Evolutionary conservation across 2,113 vertebrate species (phyloP), one percentile per base, ranked within the genome.

Genomic region (Gasterosteus nipponicus): DNA sequence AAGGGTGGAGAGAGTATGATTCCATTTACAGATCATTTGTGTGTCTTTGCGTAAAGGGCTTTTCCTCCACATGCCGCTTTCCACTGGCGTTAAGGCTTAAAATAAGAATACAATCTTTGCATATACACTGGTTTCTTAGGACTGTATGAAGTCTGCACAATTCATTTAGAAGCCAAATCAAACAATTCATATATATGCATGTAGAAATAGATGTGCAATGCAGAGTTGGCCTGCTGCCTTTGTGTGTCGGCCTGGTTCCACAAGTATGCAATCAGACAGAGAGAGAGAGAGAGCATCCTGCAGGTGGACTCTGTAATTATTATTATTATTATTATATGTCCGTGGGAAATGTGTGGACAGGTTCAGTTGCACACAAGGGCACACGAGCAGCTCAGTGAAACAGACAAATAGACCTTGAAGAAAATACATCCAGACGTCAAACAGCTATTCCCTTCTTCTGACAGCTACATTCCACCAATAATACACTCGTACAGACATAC

Each of bases 271-370:
- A 63, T 80, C 73, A 78, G 26, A 42, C 16, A 60, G n/a, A 42
- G 9, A 39, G 31, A 42, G 31, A 42, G 12, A 49, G n/a, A 47
- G 26, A 47, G 22, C 22, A 42, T 57, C 60, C 65, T 16, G 39
- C 46, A 70, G 51, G 9, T 1, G 47, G 44, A 58, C 14, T n/a
- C n/a, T n/a, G n/a, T n/a, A n/a, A n/a, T n/a, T n/a, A n/a, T n/a
- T n/a, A n/a, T n/a, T n/a, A n/a, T 88, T 76, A 78, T 82, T 87
- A 75, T 67, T 76, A 75, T 38, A 38, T 38, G 35, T 90, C 81
- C 82, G 16, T 1, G 49, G 22, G 47, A 63, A 64, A 56, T 5
- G 61, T 60, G 15, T 47, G 69, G 46, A 77, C 47, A 78, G 18
- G 61, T 68, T 47, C 19, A 49, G 66, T 60, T 75, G 56, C 47